A percentile compares a stretch with the other conserved stretches of the same genome.
Evolutionary conservation across 1,140 invertebrate genomes (phyloP).

Genomic region (Nephila pilipes): DNA sequence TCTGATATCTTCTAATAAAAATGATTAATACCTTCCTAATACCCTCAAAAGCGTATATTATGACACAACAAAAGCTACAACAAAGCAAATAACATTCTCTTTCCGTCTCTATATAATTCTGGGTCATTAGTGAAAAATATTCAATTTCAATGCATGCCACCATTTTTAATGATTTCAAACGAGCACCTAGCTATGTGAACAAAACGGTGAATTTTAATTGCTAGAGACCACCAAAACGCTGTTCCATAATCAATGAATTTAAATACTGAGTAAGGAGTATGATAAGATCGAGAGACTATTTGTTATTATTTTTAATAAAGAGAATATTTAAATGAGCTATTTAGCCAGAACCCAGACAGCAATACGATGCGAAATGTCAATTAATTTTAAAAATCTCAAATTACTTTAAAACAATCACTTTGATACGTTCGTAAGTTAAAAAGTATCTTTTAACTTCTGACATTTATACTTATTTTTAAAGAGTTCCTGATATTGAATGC

Average conservation of each 20-base stretch:
- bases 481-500: no score
- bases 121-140: neutral
- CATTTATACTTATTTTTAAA: no score
- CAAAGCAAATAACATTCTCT: neutral
- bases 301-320: neutral
- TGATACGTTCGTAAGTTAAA: no score
- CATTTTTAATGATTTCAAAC: slow-evolving; percentile 7
- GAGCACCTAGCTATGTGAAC: neutral
- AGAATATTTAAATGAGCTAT: no score
- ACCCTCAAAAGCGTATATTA: neutral
- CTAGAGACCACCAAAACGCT: neutral
- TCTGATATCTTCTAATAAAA: no score
- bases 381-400: no score
- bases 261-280: neutral
- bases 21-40: neutral
- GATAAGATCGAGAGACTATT: neutral
- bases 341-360: no score
- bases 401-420: no score
- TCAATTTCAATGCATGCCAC: neutral
- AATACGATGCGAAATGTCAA: no score
- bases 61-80: slow-evolving; percentile 14
- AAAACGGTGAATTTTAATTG: slow-evolving; percentile 1
- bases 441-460: no score
- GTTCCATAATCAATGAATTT: neutral
- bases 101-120: neutral